phyloP scores from a whole-genome alignment of 2,888 invertebrate species.

The Pachydiplax longipennis region DNA sequence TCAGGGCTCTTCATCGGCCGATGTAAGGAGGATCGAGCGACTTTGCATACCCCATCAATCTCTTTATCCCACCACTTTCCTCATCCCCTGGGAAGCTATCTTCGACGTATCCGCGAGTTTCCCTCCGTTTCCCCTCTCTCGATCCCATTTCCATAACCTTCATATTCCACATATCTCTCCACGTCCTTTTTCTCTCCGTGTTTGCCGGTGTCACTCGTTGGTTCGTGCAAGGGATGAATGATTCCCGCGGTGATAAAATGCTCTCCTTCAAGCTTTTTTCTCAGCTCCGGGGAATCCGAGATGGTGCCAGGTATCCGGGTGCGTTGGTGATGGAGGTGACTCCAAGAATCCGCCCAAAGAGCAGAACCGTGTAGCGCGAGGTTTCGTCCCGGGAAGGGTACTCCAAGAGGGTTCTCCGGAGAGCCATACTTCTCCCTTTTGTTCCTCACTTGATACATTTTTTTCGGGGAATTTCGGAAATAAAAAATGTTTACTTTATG shows the following conservation, averaged over 20 bases:
- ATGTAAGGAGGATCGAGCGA: no score
- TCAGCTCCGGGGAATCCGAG: background rate
- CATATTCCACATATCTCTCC: background rate
- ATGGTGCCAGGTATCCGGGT: background rate
- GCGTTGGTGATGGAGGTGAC: background rate
- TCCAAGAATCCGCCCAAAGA: background rate
- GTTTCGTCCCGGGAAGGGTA: background rate
- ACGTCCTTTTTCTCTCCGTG: background rate
- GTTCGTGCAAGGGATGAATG: background rate
- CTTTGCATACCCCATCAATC: no score
- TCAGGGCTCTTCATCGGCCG: no score
- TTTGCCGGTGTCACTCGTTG: background rate
- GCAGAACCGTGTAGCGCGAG: conserved; percentile 14
- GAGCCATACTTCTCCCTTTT: background rate
- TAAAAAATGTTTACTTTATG: background rate
- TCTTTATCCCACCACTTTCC: no score
- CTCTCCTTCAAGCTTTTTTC: background rate
- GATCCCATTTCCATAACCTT: background rate
- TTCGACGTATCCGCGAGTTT: background rate
- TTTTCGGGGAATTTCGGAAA: background rate
- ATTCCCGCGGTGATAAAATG: background rate
- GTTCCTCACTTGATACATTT: background rate
- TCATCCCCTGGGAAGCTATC: background rate
- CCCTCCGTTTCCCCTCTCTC: background rate
- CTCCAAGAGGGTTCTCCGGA: background rate